Percentiles rank a stretch among this genome's conserved stretches.
phyloP scores from a whole-genome alignment of 2,113 vertebrate species.

The Solea solea region DNA sequence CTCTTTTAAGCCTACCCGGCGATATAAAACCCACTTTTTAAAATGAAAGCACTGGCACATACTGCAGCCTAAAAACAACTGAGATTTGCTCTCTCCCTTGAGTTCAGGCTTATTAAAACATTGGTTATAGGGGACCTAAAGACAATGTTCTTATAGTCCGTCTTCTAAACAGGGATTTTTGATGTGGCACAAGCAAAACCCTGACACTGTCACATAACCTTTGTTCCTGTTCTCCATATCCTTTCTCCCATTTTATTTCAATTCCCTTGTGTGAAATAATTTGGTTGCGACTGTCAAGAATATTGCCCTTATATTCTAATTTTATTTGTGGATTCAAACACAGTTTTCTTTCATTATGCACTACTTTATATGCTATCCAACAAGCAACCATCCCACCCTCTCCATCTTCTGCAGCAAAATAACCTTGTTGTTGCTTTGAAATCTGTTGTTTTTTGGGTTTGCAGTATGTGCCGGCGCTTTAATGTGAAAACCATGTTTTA shows the following conservation, averaged over 20 bases:
- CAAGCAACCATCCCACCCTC: slow-evolving; percentile 37
- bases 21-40: too few relatives aligned
- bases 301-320: slow-evolving; percentile 11
- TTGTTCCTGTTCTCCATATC: too few relatives aligned
- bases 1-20: slow-evolving; percentile 1
- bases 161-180: too few relatives aligned
- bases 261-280: background rate
- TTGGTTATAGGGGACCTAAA: too few relatives aligned
- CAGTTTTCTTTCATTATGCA: slow-evolving; percentile 32
- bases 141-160: too few relatives aligned
- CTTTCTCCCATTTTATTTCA: background rate
- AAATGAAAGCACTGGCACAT: too few relatives aligned
- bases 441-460: slow-evolving; percentile 37
- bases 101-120: too few relatives aligned
- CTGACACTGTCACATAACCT: too few relatives aligned
- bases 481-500: slow-evolving; percentile 51
- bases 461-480: slow-evolving; percentile 24
- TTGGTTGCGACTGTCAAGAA: background rate
- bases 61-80: too few relatives aligned
- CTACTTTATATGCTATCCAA: slow-evolving; percentile 36
- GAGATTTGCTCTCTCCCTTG: too few relatives aligned
- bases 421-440: slow-evolving; percentile 41
- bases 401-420: slow-evolving; percentile 2
- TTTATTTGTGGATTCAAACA: slow-evolving; percentile 26
- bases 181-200: too few relatives aligned